Evolutionary conservation across 2,797 vertebrate species (phyloP).

Genomic region (Muraenolepis orangiensis): DNA sequence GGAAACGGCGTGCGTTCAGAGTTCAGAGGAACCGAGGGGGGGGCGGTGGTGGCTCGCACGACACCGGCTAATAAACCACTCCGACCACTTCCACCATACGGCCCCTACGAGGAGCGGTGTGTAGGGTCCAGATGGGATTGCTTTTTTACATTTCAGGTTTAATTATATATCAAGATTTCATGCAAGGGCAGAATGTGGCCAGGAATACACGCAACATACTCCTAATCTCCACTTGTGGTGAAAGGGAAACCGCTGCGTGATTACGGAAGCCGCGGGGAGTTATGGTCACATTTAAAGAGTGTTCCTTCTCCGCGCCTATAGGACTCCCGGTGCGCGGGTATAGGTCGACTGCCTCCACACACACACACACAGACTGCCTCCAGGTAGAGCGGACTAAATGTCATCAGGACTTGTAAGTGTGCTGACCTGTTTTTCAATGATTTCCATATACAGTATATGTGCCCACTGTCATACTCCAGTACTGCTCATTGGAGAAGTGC

Average conservation of each 20-base stretch:
- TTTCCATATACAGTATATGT: not conserved
- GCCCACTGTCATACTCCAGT: not conserved
- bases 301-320: not conserved
- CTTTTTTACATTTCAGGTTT: too few species aligned
- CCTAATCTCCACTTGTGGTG: not conserved
- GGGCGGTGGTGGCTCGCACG: too few species aligned
- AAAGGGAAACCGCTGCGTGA: not conserved
- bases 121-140: not conserved
- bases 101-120: too few species aligned
- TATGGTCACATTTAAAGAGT: too few species aligned
- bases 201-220: not conserved
- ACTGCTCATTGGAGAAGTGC: too few species aligned
- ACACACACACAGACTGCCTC: not conserved
- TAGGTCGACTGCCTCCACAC: too few species aligned
- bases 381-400: constrained; percentile 14
- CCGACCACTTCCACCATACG: too few species aligned
- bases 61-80: too few species aligned
- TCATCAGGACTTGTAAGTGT: constrained; percentile 3
- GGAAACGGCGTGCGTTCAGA: not conserved
- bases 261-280: not conserved
- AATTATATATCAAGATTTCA: not conserved
- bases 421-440: constrained; percentile 2
- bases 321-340: too few species aligned
- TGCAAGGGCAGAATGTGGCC: not conserved
- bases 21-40: not conserved